phyloP scores from a whole-genome alignment of 2,797 vertebrate genomes.

The Brotogeris chrysoptera region DNA sequence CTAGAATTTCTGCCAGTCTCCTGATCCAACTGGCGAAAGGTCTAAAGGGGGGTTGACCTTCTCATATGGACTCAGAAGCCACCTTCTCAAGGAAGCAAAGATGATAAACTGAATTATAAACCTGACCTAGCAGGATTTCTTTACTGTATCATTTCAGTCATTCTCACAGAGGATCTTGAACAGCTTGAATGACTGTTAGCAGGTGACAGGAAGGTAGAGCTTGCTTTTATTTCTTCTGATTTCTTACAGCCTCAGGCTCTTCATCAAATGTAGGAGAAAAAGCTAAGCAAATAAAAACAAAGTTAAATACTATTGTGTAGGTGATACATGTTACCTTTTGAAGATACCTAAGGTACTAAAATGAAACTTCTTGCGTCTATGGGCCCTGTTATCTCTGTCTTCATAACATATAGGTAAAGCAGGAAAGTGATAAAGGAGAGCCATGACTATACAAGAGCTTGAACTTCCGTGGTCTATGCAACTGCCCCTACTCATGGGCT shows the following conservation, averaged over 20 bases:
- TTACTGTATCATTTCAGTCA: not conserved
- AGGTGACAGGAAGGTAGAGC: not conserved
- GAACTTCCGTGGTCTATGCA: not conserved
- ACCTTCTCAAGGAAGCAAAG: not conserved
- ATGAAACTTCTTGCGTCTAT: not conserved
- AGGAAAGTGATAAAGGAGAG: not conserved
- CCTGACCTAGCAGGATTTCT: not conserved
- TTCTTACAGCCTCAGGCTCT: not conserved
- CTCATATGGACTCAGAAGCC: not conserved
- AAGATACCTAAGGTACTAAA: not conserved
- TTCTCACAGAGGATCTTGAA: not conserved
- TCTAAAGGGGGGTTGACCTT: not conserved
- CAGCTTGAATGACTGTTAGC: not conserved
- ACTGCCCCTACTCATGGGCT: not conserved
- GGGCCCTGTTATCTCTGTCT: not conserved
- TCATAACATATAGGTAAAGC: not conserved
- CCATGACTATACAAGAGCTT: accelerated
- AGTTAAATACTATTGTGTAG: not conserved
- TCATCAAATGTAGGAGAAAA: not conserved
- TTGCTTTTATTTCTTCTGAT: not conserved
- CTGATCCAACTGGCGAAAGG: not conserved
- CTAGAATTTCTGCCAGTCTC: not conserved
- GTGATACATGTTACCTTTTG: not conserved
- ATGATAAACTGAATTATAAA: not conserved
- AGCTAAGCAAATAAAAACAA: not conserved